A percentile compares a stretch with the other conserved stretches of the same genome.
Conservation (phyloP, 2,888 invertebrate genomes). For the Ophion ventricosus region DNA sequence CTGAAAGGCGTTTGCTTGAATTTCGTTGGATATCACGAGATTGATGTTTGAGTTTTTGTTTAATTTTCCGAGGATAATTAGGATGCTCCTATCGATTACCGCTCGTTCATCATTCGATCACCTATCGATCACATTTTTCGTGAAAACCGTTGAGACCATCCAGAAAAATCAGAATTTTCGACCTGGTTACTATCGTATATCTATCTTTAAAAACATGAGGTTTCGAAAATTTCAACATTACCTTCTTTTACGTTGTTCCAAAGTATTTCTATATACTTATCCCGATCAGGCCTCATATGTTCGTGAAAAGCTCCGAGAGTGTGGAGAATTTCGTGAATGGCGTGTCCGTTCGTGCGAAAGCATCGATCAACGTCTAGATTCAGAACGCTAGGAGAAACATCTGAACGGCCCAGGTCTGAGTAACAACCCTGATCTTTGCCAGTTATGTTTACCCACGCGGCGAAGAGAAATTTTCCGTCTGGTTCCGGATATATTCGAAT, state of each 20-base stretch:
- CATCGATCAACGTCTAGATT: slow-evolving; percentile 64
- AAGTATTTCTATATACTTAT: slow-evolving; percentile 64
- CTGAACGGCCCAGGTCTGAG: slow-evolving; percentile 64
- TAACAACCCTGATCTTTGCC: slow-evolving; percentile 63
- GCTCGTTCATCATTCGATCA: too few relatives aligned
- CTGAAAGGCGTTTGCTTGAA: neutral
- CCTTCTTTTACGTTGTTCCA: slow-evolving; percentile 66
- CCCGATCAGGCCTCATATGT: slow-evolving; percentile 68
- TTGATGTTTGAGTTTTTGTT: neutral
- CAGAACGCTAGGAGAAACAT: slow-evolving; percentile 38
- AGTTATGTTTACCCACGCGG: slow-evolving; percentile 66
- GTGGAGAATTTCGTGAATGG: slow-evolving; percentile 68
- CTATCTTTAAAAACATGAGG: neutral
- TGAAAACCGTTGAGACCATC: neutral
- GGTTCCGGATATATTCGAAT: slow-evolving; percentile 58
- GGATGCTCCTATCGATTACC: neutral
- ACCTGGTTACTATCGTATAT: too few relatives aligned
- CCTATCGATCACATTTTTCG: neutral
- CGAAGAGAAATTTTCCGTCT: slow-evolving; percentile 42
- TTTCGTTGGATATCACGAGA: neutral
- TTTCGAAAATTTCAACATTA: slow-evolving; percentile 10
- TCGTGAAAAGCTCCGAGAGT: slow-evolving; percentile 68
- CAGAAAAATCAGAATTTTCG: too few relatives aligned
- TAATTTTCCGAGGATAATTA: neutral
- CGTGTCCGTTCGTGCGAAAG: slow-evolving; percentile 61